A percentile compares a stretch with the other conserved stretches of the same genome.
phyloP scores from a whole-genome alignment of 2,797 vertebrate genomes.

The Melanotaenia trifasciata region DNA sequence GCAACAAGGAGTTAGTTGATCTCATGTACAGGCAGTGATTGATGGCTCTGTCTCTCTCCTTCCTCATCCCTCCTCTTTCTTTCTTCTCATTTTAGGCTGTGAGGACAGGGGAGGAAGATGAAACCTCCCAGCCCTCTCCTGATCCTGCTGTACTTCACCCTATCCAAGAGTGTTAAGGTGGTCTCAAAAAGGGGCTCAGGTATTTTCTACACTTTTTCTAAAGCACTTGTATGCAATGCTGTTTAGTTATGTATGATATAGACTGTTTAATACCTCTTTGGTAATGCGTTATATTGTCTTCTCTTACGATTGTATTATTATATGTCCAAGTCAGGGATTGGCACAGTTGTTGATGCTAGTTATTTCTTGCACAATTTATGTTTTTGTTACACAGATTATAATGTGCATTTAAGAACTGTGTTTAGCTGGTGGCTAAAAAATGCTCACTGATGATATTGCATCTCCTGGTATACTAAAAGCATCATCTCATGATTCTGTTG shows the following conservation, averaged over 20 bases:
- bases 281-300: neutral
- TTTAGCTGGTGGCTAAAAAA: slow-evolving; percentile 10
- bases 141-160: slow-evolving; percentile 91
- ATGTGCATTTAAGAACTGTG: neutral
- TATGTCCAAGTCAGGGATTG: neutral
- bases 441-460: neutral
- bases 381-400: neutral
- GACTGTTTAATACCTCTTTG: neutral
- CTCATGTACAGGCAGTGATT: slow-evolving; percentile 52
- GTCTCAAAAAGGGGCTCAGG: slow-evolving; percentile 98
- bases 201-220: slow-evolving; percentile 62
- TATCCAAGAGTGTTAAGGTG: slow-evolving; percentile 93
- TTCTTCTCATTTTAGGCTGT: slow-evolving; percentile 63
- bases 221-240: neutral
- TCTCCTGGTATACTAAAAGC: slow-evolving; percentile 2
- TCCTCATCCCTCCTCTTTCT: slow-evolving; percentile 6
- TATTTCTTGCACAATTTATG: slow-evolving; percentile 21
- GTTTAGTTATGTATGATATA: neutral
- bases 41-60: slow-evolving; percentile 40
- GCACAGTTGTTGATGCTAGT: neutral
- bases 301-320: neutral
- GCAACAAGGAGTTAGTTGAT: slow-evolving; percentile 56
- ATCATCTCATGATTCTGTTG: slow-evolving; percentile 4
- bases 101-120: slow-evolving; percentile 89
- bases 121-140: slow-evolving; percentile 93